A percentile compares a stretch with the other conserved stretches of the same genome.
Conservation (phyloP, 2,113 vertebrate genomes). For the Elephantulus edwardii region DNA sequence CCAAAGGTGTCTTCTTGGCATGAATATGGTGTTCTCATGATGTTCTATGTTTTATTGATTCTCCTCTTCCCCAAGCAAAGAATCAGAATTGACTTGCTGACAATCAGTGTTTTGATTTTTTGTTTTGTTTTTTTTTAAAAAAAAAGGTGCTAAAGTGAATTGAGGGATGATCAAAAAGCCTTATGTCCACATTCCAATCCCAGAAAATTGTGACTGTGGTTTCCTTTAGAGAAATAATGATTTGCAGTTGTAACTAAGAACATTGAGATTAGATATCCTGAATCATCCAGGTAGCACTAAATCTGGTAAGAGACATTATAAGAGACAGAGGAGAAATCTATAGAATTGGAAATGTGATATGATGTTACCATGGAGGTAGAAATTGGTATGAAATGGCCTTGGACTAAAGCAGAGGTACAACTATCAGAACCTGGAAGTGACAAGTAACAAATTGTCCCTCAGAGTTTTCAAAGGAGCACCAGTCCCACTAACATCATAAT, state of each 20-base stretch:
- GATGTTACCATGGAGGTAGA: background rate
- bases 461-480: background rate
- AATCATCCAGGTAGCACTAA: background rate
- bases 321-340: background rate
- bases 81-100: too few species aligned
- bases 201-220: background rate
- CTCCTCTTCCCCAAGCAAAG: background rate
- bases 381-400: background rate
- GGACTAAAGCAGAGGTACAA: background rate
- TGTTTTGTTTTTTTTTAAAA: too few species aligned
- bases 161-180: background rate
- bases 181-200: background rate
- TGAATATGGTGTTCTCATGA: too few species aligned
- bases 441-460: background rate
- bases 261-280: background rate
- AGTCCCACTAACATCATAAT: background rate
- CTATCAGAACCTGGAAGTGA: background rate
- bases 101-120: too few species aligned
- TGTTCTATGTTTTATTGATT: too few species aligned
- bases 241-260: background rate
- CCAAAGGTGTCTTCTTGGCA: too few species aligned
- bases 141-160: accelerated
- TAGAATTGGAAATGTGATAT: background rate
- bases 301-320: background rate
- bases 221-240: background rate